Base-by-base conservation (phyloP, 1,140 invertebrate genomes). In the Temnothorax longispinosus region DNA sequence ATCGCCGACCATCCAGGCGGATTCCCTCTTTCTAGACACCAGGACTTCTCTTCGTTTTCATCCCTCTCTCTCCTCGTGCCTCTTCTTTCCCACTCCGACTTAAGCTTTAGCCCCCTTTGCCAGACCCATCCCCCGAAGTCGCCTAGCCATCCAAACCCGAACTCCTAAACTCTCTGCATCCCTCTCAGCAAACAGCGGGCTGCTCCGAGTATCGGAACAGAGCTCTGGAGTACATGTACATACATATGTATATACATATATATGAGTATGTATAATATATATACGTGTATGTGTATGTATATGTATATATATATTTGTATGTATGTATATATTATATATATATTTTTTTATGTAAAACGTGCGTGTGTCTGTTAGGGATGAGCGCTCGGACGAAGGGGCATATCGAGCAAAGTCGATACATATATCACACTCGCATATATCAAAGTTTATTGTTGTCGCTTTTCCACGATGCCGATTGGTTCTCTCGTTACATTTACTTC, bases 171-270 rank as follows among this genome's bases (percentile, higher is more conserved):
- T 92, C 93, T 92, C 84, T 87, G 90, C 72, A 69, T 87, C 89
- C 94, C 94, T 94, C 93, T 95, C 74, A 89, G 94, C 94, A 95
- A 95, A 95, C 92, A 95, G n/a, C 86, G 74, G 41, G 71, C 80
- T 60, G 54, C 87, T 90, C 89, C 90, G 89, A 91, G 89, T 91
- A 90, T 71, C 85, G 90, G 87, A 89, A 91, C 91, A 90, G 91
- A 94, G 93, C 92, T 91, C 91, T 91, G 87, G 88, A 86, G 92
- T 91, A 87, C 71, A 76, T 32, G 35, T 58, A 58, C 18, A 35
- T 27, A n/a, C n/a, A 58, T 21, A 56, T 13, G 10, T 56, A 50
- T 62, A 41, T 82, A 32, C n/a, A 56, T 21, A 72, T 56, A 56
- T 62, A 69, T 67, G 75, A 5, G 18, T 69, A 60, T 38, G 27